A percentile compares a stretch with the other conserved stretches of the same genome.
Evolutionary conservation across 92 coral and sea anemone species (phyloP).

Genomic region (Porites cylindrica): DNA sequence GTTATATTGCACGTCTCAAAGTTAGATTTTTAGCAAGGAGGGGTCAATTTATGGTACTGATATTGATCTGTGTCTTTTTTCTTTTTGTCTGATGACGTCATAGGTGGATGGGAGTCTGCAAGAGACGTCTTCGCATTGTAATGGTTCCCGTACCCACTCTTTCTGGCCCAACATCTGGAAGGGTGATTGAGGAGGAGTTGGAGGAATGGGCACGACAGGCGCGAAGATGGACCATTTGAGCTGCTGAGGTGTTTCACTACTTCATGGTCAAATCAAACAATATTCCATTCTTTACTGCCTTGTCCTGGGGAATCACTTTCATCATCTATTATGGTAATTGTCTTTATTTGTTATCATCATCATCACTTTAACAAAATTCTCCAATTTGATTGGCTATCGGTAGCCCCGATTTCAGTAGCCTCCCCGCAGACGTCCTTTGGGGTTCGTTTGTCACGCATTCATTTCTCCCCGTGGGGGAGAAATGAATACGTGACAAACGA

Average conservation of each 20-base stretch:
- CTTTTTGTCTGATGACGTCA: neutral
- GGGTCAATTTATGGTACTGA: neutral
- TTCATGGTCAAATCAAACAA: neutral
- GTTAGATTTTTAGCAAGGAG: too few species aligned
- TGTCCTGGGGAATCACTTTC: slow-evolving; percentile 2
- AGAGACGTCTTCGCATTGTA: neutral
- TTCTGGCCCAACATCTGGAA: slow-evolving; percentile 20
- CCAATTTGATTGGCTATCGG: too few species aligned
- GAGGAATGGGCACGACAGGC: slow-evolving; percentile 28
- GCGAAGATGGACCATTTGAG: slow-evolving; percentile 26
- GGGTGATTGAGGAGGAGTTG: neutral
- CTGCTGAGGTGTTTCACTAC: slow-evolving; percentile 24
- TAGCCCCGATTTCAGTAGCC: too few species aligned
- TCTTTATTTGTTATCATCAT: too few species aligned
- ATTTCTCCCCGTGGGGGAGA: too few species aligned
- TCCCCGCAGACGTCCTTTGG: too few species aligned
- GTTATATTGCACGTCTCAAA: too few species aligned
- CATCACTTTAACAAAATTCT: too few species aligned
- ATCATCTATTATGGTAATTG: slow-evolving; percentile 4
- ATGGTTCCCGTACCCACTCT: slow-evolving; percentile 17
- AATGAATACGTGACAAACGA: too few species aligned
- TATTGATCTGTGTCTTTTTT: neutral
- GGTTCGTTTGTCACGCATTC: too few species aligned
- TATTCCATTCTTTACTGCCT: slow-evolving; percentile 6
- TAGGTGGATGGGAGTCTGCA: slow-evolving; percentile 12